phyloP scores from a whole-genome alignment of 2,888 invertebrate species.

The Phania funesta region DNA sequence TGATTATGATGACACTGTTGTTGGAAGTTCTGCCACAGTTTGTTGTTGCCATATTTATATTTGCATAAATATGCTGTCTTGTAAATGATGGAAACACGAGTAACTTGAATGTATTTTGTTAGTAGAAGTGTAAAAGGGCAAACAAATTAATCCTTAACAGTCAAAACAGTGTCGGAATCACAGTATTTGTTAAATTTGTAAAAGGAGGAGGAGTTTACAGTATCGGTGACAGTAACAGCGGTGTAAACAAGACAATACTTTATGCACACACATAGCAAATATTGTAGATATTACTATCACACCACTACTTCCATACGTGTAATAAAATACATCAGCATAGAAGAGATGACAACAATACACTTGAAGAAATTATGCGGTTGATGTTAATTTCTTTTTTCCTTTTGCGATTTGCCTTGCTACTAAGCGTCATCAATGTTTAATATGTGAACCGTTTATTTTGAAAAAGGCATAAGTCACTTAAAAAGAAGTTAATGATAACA shows the following conservation, averaged over 20 bases:
- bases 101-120: not conserved
- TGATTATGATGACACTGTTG: slow-evolving; percentile 3
- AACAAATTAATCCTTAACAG: slow-evolving; percentile 62
- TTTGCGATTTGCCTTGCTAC: no score
- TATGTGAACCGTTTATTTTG: no score
- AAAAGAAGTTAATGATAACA: no score
- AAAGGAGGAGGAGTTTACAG: not conserved
- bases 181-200: not conserved
- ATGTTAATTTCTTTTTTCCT: no score
- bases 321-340: slow-evolving; percentile 19
- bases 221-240: slow-evolving; percentile 48
- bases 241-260: slow-evolving; percentile 55
- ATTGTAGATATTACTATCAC: not conserved
- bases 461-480: no score
- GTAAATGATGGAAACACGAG: slow-evolving; percentile 15
- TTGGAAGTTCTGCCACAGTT: not conserved
- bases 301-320: not conserved
- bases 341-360: slow-evolving; percentile 10
- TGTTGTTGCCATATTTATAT: slow-evolving; percentile 44
- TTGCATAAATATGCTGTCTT: slow-evolving; percentile 45
- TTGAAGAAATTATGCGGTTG: not conserved
- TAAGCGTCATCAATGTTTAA: no score
- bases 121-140: slow-evolving; percentile 10
- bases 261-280: slow-evolving; percentile 34
- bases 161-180: slow-evolving; percentile 16